Percentiles rank a stretch among this genome's conserved stretches.
Evolutionary conservation across 2,113 vertebrate genomes (phyloP).

Genomic region (Chunga burmeisteri): DNA sequence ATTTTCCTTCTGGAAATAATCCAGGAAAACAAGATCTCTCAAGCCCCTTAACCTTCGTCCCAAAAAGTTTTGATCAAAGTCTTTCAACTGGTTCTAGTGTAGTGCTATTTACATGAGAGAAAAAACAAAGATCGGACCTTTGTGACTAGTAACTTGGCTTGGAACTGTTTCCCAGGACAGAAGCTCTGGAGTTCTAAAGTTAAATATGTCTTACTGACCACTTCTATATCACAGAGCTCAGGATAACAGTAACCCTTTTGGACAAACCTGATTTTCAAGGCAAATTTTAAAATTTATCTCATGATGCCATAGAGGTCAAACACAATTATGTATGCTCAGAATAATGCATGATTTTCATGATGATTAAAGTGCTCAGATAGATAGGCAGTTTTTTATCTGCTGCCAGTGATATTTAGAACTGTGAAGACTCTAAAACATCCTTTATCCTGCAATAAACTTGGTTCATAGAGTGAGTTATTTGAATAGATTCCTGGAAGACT

Average conservation of each 20-base stretch:
- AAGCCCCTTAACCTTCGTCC: not conserved
- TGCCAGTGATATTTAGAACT: not conserved
- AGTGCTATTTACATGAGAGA: not conserved
- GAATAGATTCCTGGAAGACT: not conserved
- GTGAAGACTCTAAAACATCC: not conserved
- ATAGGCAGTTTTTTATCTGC: not conserved
- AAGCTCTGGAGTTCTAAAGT: not conserved
- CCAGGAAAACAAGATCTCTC: not conserved
- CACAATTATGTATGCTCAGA: not conserved
- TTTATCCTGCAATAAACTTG: not conserved
- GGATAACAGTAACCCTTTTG: not conserved
- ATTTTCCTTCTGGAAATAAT: not conserved
- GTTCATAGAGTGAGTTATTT: not conserved
- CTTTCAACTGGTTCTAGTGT: not conserved
- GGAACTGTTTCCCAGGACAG: not conserved
- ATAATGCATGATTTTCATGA: not conserved
- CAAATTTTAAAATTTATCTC: not conserved
- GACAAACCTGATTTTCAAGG: not conserved
- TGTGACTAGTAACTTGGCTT: not conserved
- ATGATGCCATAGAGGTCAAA: not conserved
- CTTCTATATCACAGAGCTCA: not conserved
- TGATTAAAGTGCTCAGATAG: not conserved
- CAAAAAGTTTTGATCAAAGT: not conserved
- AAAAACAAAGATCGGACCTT: not conserved
- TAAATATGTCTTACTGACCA: not conserved